Percentiles rank a stretch among this genome's conserved stretches.
phyloP scores from a whole-genome alignment of 2,888 invertebrate species.

The Agrilus biguttatus region DNA sequence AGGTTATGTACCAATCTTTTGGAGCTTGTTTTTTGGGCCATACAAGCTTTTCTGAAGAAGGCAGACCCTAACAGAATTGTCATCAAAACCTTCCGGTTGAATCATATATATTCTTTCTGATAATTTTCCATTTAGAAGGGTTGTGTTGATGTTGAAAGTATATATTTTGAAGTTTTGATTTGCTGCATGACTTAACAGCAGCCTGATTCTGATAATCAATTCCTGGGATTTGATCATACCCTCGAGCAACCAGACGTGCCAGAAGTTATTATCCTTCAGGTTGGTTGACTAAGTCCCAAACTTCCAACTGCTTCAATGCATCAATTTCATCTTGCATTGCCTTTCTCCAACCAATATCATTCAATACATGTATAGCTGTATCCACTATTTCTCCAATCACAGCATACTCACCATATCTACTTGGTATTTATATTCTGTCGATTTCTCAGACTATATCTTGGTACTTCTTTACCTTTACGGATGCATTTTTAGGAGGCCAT shows the following conservation, averaged over 20 bases:
- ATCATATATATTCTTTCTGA: constrained; percentile 2
- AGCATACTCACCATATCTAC: too few species aligned
- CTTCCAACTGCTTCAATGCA: too few species aligned
- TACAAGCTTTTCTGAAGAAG: constrained; percentile 1
- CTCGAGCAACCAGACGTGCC: constrained; percentile 9
- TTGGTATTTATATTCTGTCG: too few species aligned
- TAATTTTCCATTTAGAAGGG: constrained; percentile 5
- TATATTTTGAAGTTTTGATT: constrained; percentile 7
- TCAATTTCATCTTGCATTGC: too few species aligned
- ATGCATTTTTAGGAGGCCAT: too few species aligned
- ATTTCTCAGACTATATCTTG: too few species aligned
- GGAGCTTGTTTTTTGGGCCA: constrained; percentile 6
- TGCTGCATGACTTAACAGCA: constrained; percentile 13
- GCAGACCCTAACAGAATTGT: constrained; percentile 1
- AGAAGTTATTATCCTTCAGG: too few species aligned
- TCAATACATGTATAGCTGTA: too few species aligned
- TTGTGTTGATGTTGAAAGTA: constrained; percentile 10
- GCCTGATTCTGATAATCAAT: constrained; percentile 15
- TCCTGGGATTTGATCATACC: constrained; percentile 15
- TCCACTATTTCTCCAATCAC: too few species aligned
- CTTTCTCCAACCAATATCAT: too few species aligned
- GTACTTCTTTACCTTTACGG: too few species aligned
- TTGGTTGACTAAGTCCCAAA: too few species aligned
- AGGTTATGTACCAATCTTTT: constrained; percentile 8
- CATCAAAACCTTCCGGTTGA: constrained; percentile 2